A percentile compares a stretch with the other conserved stretches of the same genome.
Evolutionary conservation across 1,140 invertebrate genomes (phyloP).

Genomic region (Tetramorium alpestre): DNA sequence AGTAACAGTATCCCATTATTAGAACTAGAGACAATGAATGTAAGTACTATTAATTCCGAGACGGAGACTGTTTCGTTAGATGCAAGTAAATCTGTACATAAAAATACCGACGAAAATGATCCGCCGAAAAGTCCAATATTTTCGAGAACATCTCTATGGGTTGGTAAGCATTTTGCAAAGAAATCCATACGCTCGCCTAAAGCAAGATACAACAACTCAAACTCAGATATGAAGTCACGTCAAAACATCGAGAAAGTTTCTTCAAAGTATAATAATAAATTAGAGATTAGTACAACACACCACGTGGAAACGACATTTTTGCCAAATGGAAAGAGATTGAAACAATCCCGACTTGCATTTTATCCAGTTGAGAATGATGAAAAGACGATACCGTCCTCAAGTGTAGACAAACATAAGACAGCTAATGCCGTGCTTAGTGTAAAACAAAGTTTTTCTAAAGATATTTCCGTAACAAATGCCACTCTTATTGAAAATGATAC

Average conservation of each 20-base stretch:
- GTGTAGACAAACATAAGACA: not conserved
- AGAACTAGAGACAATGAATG: not conserved
- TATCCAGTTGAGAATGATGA: conserved; percentile 44
- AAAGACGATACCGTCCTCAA: not conserved
- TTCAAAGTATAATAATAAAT: conserved; percentile 43
- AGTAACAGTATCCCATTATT: not conserved
- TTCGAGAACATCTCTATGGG: not conserved
- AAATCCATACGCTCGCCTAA: not conserved
- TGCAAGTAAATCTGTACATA: not conserved
- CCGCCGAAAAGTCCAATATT: conserved; percentile 29
- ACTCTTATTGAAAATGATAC: not conserved
- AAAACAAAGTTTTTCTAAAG: not conserved
- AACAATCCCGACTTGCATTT: conserved; percentile 74
- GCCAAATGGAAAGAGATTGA: conserved; percentile 70
- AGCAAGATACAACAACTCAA: not conserved
- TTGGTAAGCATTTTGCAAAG: not conserved
- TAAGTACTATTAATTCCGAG: not conserved
- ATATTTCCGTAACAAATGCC: not conserved
- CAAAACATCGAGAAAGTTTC: not conserved
- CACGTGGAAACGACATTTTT: conserved; percentile 65
- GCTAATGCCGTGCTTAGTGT: not conserved
- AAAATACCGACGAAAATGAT: not conserved
- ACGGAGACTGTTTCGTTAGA: not conserved
- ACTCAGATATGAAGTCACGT: not conserved
- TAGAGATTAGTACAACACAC: conserved; percentile 66